Conservation (phyloP, 2,888 invertebrate species). For the Dendrolimus pini region DNA sequence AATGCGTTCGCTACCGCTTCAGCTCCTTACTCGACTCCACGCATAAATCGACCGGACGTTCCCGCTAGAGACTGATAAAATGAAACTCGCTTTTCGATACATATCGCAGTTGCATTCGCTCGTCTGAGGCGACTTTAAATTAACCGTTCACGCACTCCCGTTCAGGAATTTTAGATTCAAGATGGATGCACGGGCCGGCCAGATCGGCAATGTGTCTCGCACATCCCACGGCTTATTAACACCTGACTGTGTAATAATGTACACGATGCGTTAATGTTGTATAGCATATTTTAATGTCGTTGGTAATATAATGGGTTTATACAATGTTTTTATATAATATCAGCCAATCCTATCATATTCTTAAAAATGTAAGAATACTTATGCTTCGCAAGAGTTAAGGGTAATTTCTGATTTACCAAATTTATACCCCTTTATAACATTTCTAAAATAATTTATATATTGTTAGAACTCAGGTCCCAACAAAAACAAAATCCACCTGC, state of each 20-base stretch:
- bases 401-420: too few species aligned
- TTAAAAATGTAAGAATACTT: too few species aligned
- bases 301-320: too few species aligned
- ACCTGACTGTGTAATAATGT: constrained; percentile 3
- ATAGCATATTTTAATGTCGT: background rate
- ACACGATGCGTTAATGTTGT: background rate
- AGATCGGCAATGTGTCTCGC: constrained; percentile 22
- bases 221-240: constrained; percentile 1
- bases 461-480: too few species aligned
- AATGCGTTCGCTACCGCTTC: constrained; percentile 8
- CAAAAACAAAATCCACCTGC: too few species aligned
- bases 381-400: too few species aligned
- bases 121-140: constrained; percentile 62
- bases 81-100: constrained; percentile 67
- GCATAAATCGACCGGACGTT: constrained; percentile 52
- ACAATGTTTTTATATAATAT: too few species aligned
- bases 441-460: too few species aligned
- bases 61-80: constrained; percentile 73
- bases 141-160: constrained; percentile 68
- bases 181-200: constrained; percentile 46
- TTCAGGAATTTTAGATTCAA: constrained; percentile 71
- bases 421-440: too few species aligned
- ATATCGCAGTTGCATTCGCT: constrained; percentile 59
- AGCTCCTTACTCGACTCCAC: constrained; percentile 9
- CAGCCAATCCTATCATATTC: too few species aligned